Conservation (phyloP, 2,797 vertebrate species). For the Chiroxiphia lanceolata region DNA sequence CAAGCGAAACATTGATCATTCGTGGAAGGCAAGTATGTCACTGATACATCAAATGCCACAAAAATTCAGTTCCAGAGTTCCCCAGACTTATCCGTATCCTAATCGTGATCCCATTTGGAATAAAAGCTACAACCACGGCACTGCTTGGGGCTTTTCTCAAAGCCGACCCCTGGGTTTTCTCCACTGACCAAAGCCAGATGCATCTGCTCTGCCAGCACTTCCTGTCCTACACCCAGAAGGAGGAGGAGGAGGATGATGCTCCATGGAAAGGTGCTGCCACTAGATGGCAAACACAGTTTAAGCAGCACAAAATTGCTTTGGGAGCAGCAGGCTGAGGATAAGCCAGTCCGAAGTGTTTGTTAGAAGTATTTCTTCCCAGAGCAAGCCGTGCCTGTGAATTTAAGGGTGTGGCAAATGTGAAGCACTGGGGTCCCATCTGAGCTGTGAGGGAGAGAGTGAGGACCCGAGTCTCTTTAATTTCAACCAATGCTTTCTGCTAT, state of each 20-base stretch:
- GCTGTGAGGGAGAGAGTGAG: not conserved
- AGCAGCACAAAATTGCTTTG: not conserved
- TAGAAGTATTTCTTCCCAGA: not conserved
- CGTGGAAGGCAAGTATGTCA: not conserved
- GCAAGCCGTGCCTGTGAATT: not conserved
- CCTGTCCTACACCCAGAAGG: not conserved
- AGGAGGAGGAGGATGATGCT: not conserved
- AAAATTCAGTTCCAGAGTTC: not conserved
- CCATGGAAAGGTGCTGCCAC: slow-evolving; percentile 45
- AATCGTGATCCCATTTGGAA: fast-evolving
- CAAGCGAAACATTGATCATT: not conserved
- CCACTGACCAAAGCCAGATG: not conserved
- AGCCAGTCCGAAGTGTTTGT: not conserved
- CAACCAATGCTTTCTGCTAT: not conserved
- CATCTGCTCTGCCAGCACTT: not conserved
- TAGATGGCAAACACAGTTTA: slow-evolving; percentile 75
- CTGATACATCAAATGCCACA: not conserved
- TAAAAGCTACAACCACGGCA: fast-evolving
- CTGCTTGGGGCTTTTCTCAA: not conserved
- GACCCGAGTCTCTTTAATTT: not conserved
- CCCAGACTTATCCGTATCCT: not conserved
- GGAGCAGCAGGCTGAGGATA: not conserved
- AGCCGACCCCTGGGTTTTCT: not conserved
- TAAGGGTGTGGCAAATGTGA: not conserved
- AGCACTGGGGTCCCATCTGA: not conserved